These are phyloP conservation scores for Pristiophorus japonicus DNA, from an alignment of 2,113 vertebrate species.

Conservation along the genomic window DNA sequence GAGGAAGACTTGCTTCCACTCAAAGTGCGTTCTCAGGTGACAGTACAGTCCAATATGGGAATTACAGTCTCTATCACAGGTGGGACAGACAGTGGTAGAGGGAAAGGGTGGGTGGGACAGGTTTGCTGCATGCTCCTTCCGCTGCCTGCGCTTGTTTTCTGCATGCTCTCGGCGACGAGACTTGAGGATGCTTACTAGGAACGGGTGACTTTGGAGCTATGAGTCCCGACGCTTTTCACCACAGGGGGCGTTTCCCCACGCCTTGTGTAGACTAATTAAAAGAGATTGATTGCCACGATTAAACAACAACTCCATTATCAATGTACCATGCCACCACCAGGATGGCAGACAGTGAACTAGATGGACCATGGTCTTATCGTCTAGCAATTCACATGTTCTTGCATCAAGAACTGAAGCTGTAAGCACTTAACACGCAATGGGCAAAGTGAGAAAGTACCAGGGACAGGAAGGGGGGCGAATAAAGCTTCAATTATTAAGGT, in stretches of 20 bases:
- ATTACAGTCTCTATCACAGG: too few species aligned
- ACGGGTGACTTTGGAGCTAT: neutral
- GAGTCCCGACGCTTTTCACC: neutral
- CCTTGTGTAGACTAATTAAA: neutral
- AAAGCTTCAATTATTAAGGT: conserved; percentile 29
- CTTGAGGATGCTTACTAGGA: neutral
- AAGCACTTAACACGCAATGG: neutral
- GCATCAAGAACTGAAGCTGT: neutral
- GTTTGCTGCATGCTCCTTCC: too few species aligned
- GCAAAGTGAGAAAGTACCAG: neutral
- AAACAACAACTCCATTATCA: neutral
- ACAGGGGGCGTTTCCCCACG: too few species aligned
- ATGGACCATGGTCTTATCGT: neutral
- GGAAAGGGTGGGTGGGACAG: too few species aligned
- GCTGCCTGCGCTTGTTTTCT: too few species aligned
- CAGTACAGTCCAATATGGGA: too few species aligned
- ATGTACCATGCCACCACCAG: too few species aligned
- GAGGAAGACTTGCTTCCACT: too few species aligned
- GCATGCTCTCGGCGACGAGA: too few species aligned
- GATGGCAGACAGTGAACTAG: neutral
- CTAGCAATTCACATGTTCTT: neutral
- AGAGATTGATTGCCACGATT: neutral
- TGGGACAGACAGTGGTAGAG: too few species aligned
- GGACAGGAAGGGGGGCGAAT: neutral
- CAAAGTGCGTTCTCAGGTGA: too few species aligned